phyloP scores from a whole-genome alignment of 1,140 invertebrate genomes.

The Anoplophora glabripennis region DNA sequence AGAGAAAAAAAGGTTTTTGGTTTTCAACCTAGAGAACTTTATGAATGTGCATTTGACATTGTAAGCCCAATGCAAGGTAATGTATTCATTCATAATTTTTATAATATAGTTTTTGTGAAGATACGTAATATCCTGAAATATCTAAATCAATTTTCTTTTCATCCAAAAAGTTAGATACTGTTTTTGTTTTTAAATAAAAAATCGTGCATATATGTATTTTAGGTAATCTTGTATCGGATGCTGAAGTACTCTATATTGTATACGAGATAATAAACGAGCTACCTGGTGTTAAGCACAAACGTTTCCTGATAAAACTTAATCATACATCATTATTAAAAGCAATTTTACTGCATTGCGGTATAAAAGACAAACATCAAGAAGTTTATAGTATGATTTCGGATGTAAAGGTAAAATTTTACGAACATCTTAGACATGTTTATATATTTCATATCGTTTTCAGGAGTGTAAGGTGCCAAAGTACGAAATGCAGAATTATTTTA shows the following conservation, averaged over 20 bases:
- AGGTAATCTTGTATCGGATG: slow-evolving; percentile 76
- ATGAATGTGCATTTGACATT: slow-evolving; percentile 93
- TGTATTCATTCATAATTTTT: too few species aligned
- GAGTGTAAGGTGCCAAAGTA: slow-evolving; percentile 64
- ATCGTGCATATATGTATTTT: slow-evolving; percentile 13
- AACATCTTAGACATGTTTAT: not conserved
- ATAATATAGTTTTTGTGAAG: not conserved
- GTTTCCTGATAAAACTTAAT: slow-evolving; percentile 76
- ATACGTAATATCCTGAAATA: too few species aligned
- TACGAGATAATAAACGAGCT: slow-evolving; percentile 76
- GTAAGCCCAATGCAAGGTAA: slow-evolving; percentile 68
- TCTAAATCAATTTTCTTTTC: too few species aligned
- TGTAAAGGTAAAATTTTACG: slow-evolving; percentile 20
- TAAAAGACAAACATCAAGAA: slow-evolving; percentile 54
- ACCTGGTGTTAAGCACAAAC: slow-evolving; percentile 62
- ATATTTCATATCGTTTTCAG: slow-evolving; percentile 37
- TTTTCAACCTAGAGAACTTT: slow-evolving; percentile 83
- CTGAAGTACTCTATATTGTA: slow-evolving; percentile 76
- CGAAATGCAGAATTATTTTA: slow-evolving; percentile 70
- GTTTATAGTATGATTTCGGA: slow-evolving; percentile 26
- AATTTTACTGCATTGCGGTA: slow-evolving; percentile 76
- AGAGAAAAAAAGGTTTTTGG: slow-evolving; percentile 78
- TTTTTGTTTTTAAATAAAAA: too few species aligned
- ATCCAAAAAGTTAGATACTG: too few species aligned
- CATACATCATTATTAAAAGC: slow-evolving; percentile 77